phyloP scores from a whole-genome alignment of 2,888 invertebrate genomes.

The Frankliniella fusca region DNA sequence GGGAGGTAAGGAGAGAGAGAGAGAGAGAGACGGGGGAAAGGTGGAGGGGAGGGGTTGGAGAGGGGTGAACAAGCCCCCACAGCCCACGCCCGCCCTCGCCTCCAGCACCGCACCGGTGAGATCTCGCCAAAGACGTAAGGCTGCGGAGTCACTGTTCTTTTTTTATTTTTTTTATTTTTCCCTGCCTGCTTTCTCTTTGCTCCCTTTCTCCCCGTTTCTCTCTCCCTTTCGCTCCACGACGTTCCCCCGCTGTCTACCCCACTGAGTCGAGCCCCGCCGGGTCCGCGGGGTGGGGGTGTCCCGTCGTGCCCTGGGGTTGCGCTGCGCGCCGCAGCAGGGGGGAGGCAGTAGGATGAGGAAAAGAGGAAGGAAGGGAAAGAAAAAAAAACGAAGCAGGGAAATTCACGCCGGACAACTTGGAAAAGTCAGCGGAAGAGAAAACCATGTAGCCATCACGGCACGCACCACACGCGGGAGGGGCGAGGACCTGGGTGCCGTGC shows the following conservation, averaged over 20 bases:
- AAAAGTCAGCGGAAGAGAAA: neutral
- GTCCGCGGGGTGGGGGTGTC: neutral
- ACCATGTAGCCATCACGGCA: neutral
- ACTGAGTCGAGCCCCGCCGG: neutral
- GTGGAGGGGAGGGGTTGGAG: neutral
- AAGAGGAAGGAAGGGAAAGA: neutral
- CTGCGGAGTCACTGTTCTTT: neutral
- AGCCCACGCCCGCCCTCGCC: neutral
- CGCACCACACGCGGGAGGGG: neutral
- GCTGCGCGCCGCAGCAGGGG: neutral
- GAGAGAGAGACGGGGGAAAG: neutral
- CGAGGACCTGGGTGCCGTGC: neutral
- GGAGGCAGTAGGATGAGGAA: neutral
- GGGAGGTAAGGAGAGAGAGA: neutral
- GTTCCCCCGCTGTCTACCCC: neutral
- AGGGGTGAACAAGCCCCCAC: neutral
- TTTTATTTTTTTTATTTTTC: neutral
- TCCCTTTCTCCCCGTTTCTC: neutral
- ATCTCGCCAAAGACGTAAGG: neutral
- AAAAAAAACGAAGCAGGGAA: neutral
- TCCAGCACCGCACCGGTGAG: neutral
- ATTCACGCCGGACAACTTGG: neutral
- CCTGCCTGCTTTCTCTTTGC: neutral
- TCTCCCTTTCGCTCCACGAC: neutral
- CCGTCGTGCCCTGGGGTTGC: too few relatives aligned